A percentile compares a stretch with the other conserved stretches of the same genome.
Evolutionary conservation across 1,140 invertebrate species (phyloP).

Genomic region (Sitophilus oryzae): DNA sequence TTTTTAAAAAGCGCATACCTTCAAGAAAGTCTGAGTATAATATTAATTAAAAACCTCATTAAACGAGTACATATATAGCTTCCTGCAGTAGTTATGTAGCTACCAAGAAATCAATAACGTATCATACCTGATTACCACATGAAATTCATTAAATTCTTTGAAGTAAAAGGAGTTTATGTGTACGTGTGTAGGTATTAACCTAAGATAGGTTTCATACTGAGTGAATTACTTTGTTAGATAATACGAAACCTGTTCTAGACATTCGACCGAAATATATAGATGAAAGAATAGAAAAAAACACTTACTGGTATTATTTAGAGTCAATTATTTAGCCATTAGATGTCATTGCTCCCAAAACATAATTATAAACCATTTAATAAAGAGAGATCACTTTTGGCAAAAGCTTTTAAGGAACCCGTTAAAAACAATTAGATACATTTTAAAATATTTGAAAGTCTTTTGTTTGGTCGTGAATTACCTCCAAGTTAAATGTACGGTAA

Average conservation of each 20-base stretch:
- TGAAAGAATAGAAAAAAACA: neutral
- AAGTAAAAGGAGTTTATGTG: conserved; percentile 16
- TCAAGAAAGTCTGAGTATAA: no score
- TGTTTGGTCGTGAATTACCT: no score
- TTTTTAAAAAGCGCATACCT: no score
- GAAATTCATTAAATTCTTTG: conserved; percentile 16
- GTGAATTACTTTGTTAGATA: conserved; percentile 21
- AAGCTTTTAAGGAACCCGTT: no score
- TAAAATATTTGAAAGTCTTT: no score
- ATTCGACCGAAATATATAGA: neutral
- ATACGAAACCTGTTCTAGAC: conserved; percentile 7
- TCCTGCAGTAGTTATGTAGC: no score
- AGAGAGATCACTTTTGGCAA: no score
- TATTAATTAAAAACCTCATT: no score
- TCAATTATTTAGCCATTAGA: neutral
- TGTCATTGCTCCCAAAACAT: neutral
- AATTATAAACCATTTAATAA: no score
- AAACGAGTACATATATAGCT: no score
- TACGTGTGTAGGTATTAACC: conserved; percentile 6
- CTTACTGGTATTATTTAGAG: neutral
- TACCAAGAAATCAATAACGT: conserved; percentile 5
- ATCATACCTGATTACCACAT: conserved; percentile 15
- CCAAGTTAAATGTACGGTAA: no score
- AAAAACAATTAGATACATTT: no score
- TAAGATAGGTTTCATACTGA: conserved; percentile 12